Evolutionary conservation across 2,797 vertebrate species (phyloP).

Genomic region (Lacerta viridis): DNA sequence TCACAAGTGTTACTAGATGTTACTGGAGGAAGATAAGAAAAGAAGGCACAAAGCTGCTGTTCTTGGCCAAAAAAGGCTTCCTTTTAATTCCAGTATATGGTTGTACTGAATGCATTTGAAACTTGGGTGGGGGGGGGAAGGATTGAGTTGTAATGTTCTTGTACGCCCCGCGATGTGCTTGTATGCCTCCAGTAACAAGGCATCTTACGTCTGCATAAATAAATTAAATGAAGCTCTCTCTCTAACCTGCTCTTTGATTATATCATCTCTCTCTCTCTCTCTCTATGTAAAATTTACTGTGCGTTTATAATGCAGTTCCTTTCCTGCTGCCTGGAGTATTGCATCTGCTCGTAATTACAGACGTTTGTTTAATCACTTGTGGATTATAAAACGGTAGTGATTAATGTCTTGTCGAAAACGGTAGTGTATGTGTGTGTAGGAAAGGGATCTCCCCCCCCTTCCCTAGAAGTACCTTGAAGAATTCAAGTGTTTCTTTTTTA

Average conservation of each 20-base stretch:
- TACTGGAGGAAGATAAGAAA: background rate
- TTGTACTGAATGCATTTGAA: background rate
- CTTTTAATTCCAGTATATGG: background rate
- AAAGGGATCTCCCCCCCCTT: background rate
- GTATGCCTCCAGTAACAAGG: slow-evolving; percentile 14
- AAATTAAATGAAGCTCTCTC: background rate
- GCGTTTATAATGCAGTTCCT: background rate
- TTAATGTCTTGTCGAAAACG: slow-evolving; percentile 36
- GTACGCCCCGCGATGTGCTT: background rate
- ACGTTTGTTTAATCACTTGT: slow-evolving; percentile 21
- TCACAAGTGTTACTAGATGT: background rate
- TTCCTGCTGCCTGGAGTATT: slow-evolving; percentile 20
- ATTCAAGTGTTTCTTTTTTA: slow-evolving; percentile 37
- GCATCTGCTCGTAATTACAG: slow-evolving; percentile 13
- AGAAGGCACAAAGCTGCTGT: background rate
- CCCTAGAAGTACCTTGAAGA: slow-evolving; percentile 6
- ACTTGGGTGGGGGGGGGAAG: too few species aligned
- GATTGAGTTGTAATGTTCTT: background rate
- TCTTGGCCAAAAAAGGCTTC: too few species aligned
- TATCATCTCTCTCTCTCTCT: background rate
- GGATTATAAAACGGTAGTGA: slow-evolving; percentile 43
- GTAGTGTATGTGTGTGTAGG: background rate
- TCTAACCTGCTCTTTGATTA: slow-evolving; percentile 7
- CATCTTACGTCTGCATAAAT: slow-evolving; percentile 24
- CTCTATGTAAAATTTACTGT: slow-evolving; percentile 17